A percentile compares a stretch with the other conserved stretches of the same genome.
Evolutionary conservation across 2,797 vertebrate species (phyloP).

Genomic region (Tokudaia muenninki): DNA sequence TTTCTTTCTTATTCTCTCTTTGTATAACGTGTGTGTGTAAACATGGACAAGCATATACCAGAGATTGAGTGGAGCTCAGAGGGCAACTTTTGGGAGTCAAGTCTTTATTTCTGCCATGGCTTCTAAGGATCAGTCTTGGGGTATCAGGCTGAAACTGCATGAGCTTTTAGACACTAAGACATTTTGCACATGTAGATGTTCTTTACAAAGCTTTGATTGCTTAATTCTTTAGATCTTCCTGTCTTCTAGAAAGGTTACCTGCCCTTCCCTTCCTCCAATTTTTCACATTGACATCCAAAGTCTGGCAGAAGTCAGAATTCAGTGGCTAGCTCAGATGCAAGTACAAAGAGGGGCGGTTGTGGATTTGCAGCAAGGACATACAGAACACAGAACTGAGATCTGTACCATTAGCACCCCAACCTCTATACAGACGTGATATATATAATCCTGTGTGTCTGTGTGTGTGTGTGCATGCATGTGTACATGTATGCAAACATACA

Average conservation of each 20-base stretch:
- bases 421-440: not conserved
- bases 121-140: not conserved
- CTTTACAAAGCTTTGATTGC: not conserved
- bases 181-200: not conserved
- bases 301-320: not conserved
- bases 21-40: not conserved
- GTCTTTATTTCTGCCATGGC: not conserved
- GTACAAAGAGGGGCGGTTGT: not conserved
- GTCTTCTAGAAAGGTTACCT: not conserved
- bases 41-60: not conserved
- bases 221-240: not conserved
- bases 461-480: too few relatives aligned
- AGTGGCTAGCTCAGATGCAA: too few relatives aligned
- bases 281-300: not conserved
- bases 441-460: rapidly evolving
- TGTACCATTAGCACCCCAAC: not conserved
- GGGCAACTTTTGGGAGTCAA: not conserved
- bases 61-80: not conserved
- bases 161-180: not conserved
- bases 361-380: too few relatives aligned
- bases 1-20: not conserved
- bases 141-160: not conserved
- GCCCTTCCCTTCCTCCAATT: too few relatives aligned
- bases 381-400: not conserved
- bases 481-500: too few relatives aligned